These are phyloP conservation scores for Oligia strigilis DNA, from an alignment of 2,888 invertebrate species.

Conservation along the genomic window DNA sequence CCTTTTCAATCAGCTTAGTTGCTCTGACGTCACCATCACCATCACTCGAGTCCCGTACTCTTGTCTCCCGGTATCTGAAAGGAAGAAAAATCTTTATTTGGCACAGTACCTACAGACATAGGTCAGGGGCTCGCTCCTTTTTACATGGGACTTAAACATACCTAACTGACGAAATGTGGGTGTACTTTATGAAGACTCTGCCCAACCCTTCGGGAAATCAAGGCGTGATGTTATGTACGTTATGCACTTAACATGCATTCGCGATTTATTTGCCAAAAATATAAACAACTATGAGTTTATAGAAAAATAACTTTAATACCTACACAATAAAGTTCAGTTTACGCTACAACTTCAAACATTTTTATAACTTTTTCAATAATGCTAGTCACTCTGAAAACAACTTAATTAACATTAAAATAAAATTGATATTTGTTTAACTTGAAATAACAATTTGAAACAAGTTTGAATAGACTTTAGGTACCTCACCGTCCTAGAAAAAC, in stretches of 20 bases:
- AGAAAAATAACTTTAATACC: too few species aligned
- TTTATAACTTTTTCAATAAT: too few species aligned
- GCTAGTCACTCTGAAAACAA: too few species aligned
- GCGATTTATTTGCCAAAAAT: too few species aligned
- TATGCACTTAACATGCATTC: not conserved
- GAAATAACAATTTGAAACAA: too few species aligned
- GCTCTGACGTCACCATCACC: slow-evolving; percentile 35
- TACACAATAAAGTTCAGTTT: too few species aligned
- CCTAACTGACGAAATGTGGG: not conserved
- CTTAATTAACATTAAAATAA: too few species aligned
- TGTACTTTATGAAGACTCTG: not conserved
- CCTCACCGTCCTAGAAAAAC: too few species aligned
- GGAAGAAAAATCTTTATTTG: not conserved
- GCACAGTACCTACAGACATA: not conserved
- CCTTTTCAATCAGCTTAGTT: slow-evolving; percentile 43
- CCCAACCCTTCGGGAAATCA: not conserved
- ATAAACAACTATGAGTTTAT: too few species aligned
- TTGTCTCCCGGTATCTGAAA: slow-evolving; percentile 31
- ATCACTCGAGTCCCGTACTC: slow-evolving; percentile 29
- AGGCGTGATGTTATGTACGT: not conserved
- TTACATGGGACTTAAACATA: not conserved
- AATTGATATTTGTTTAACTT: too few species aligned
- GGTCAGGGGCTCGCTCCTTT: not conserved
- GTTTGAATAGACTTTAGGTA: not conserved
- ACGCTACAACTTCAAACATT: too few species aligned